phyloP scores from a whole-genome alignment of 2,113 vertebrate species.

The Pseudorectes ferrugineus region DNA sequence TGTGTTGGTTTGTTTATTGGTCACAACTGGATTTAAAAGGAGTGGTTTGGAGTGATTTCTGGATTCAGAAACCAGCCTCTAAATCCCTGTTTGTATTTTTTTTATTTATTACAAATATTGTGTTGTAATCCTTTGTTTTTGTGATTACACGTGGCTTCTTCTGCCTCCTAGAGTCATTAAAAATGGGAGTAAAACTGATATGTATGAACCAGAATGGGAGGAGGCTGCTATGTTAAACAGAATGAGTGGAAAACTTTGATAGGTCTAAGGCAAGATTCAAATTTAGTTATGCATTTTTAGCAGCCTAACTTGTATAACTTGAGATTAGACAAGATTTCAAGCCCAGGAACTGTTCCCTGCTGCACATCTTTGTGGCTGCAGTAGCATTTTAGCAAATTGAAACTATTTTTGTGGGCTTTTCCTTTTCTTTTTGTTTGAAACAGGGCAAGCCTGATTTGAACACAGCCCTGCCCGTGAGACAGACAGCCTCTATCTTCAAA shows the following conservation, averaged over 20 bases:
- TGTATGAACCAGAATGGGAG: not conserved
- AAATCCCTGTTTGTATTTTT: not conserved
- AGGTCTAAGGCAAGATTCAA: not conserved
- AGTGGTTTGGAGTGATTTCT: not conserved
- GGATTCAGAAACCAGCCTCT: not conserved
- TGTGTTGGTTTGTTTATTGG: not conserved
- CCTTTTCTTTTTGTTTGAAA: not conserved
- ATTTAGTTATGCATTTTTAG: not conserved
- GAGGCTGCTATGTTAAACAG: not conserved
- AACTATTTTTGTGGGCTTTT: not conserved
- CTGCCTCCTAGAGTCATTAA: not conserved
- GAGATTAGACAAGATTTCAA: not conserved
- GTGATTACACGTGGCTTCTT: not conserved
- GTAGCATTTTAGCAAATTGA: not conserved
- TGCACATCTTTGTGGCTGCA: not conserved
- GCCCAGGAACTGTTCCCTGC: not conserved
- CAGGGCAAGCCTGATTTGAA: conserved; percentile 97
- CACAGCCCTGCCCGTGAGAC: conserved; percentile 92
- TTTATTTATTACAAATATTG: not conserved
- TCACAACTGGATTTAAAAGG: not conserved
- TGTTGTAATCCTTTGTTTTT: not conserved
- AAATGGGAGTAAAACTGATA: not conserved
- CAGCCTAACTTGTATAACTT: not conserved
- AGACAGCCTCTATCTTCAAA: conserved; percentile 98
- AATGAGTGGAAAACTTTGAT: not conserved